Evolutionary conservation across 23 tunicate species (phyloP).

Genomic region (Styela clava): DNA sequence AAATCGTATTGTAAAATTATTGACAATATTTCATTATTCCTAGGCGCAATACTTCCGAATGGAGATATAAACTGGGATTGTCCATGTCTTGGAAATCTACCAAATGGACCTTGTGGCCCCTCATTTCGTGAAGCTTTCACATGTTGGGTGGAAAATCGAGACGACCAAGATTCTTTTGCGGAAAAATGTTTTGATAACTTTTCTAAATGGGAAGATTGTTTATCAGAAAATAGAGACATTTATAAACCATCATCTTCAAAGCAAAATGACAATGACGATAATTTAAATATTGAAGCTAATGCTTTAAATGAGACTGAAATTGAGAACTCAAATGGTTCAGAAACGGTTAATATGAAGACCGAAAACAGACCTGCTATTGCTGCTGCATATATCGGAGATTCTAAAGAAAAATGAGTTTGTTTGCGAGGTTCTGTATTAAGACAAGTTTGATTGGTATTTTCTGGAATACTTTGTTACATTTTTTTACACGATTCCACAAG

Average conservation of each 20-base stretch:
- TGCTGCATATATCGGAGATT: slow-evolving; percentile 15
- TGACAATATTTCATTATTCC: too few relatives aligned
- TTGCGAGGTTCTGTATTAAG: too few relatives aligned
- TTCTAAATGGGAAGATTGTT: slow-evolving; percentile 68
- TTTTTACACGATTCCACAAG: too few relatives aligned
- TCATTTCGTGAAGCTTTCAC: slow-evolving; percentile 84
- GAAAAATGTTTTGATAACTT: slow-evolving; percentile 76
- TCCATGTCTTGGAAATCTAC: slow-evolving; percentile 93
- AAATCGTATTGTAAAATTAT: too few relatives aligned
- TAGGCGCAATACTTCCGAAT: slow-evolving; percentile 89
- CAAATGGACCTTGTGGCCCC: slow-evolving; percentile 92
- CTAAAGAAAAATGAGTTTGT: neutral
- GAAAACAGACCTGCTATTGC: slow-evolving; percentile 13
- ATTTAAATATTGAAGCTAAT: neutral
- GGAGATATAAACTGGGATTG: slow-evolving; percentile 98
- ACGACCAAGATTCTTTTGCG: slow-evolving; percentile 66
- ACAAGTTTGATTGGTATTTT: too few relatives aligned
- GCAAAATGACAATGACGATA: slow-evolving; percentile 2
- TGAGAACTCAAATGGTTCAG: neutral
- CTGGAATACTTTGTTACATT: too few relatives aligned
- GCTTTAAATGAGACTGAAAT: neutral
- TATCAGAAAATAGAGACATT: slow-evolving; percentile 64
- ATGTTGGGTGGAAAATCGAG: slow-evolving; percentile 82
- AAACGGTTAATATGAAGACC: neutral
- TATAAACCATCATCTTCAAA: slow-evolving; percentile 36